Percentiles rank a stretch among this genome's conserved stretches.
Conservation (phyloP, 2,113 vertebrate genomes). For the Bos taurus region ARS-UCD2.0 NC_037328.1:105378501-105379000, state of each 20-base stretch:
- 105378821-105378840: neutral
- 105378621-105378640: neutral
- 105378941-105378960: neutral
- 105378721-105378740: neutral
- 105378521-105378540: neutral
- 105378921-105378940: neutral
- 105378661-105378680: neutral
- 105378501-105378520: neutral
- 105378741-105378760: neutral
- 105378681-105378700: neutral
- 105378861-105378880: neutral
- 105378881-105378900: neutral
- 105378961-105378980: neutral
- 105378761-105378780: neutral
- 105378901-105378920: neutral
- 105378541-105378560: neutral
- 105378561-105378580: neutral
- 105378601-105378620: neutral
- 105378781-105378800: neutral
- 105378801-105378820: neutral
- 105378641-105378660: neutral
- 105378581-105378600: neutral
- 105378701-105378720: neutral
- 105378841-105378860: neutral
- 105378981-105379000: neutral